phyloP scores from a whole-genome alignment of 2,113 vertebrate genomes.

The Odocoileus hemionus region DNA sequence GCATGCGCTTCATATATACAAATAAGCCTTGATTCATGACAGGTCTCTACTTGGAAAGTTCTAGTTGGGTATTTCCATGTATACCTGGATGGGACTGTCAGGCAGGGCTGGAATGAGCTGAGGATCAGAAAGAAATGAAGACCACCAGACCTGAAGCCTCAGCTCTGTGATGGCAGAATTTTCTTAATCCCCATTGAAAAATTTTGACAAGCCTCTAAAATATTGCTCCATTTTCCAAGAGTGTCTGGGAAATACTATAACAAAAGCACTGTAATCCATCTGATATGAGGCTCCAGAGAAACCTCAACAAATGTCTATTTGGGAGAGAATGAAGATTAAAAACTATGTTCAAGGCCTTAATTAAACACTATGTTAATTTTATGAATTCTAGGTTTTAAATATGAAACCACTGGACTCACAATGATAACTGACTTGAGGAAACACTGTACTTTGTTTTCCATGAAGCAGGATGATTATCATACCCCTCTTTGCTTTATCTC shows the following conservation, averaged over 20 bases:
- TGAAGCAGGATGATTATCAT: not conserved
- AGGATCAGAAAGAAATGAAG: not conserved
- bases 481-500: not conserved
- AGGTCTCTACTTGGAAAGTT: conserved; percentile 9
- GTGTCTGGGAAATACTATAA: not conserved
- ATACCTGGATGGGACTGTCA: not conserved
- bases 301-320: conserved; percentile 42
- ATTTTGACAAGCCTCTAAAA: not conserved
- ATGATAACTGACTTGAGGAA: conserved; percentile 17
- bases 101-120: not conserved
- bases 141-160: not conserved
- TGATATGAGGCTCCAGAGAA: conserved; percentile 24
- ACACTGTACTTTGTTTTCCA: conserved; percentile 10
- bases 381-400: conserved; percentile 41
- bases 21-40: not conserved
- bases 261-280: conserved; percentile 20
- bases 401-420: conserved; percentile 12
- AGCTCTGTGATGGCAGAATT: not conserved
- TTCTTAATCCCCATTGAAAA: not conserved
- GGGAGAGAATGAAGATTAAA: conserved; percentile 38
- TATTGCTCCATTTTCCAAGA: conserved; percentile 23
- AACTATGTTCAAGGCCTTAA: conserved; percentile 17
- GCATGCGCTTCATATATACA: not conserved
- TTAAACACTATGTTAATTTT: conserved; percentile 46
- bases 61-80: not conserved